Conservation (phyloP, 2,888 invertebrate species). For the Chirona hameri region DNA sequence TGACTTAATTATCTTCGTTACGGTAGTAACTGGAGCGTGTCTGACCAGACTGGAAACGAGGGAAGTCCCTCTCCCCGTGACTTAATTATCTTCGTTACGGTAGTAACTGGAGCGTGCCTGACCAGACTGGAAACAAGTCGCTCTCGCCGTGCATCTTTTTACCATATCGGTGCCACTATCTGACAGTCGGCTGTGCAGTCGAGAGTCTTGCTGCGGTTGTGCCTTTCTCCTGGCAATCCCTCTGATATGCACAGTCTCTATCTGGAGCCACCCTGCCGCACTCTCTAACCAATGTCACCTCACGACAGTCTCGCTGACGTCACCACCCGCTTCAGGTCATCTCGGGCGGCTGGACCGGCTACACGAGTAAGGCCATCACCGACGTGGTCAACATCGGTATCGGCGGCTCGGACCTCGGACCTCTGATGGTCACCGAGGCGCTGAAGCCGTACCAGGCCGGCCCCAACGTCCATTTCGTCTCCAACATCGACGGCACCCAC, state of each 20-base stretch:
- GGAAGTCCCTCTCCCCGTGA: too few species aligned
- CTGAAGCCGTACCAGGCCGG: slow-evolving; percentile 85
- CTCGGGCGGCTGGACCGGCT: slow-evolving; percentile 61
- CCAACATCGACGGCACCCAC: slow-evolving; percentile 99
- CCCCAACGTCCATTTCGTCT: slow-evolving; percentile 89
- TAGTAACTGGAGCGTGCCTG: too few species aligned
- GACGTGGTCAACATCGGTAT: slow-evolving; percentile 99
- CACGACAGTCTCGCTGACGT: not conserved
- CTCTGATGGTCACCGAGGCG: slow-evolving; percentile 98
- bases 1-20: too few species aligned
- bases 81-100: too few species aligned
- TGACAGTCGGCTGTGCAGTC: too few species aligned
- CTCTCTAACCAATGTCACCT: not conserved
- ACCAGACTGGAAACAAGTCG: too few species aligned
- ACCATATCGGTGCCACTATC: too few species aligned
- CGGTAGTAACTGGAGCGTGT: too few species aligned
- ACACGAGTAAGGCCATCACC: slow-evolving; percentile 88
- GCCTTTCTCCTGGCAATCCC: too few species aligned
- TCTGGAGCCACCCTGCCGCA: not conserved
- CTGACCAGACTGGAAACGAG: too few species aligned
- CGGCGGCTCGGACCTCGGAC: slow-evolving; percentile 98
- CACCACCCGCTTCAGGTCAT: slow-evolving; percentile 46
- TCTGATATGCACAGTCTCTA: not conserved
- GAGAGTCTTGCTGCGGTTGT: too few species aligned
- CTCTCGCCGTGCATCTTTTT: too few species aligned